Percentiles rank a stretch among this genome's conserved stretches.
Conservation (phyloP, 1,140 invertebrate genomes). For the Drosophila pallidifrons region DNA sequence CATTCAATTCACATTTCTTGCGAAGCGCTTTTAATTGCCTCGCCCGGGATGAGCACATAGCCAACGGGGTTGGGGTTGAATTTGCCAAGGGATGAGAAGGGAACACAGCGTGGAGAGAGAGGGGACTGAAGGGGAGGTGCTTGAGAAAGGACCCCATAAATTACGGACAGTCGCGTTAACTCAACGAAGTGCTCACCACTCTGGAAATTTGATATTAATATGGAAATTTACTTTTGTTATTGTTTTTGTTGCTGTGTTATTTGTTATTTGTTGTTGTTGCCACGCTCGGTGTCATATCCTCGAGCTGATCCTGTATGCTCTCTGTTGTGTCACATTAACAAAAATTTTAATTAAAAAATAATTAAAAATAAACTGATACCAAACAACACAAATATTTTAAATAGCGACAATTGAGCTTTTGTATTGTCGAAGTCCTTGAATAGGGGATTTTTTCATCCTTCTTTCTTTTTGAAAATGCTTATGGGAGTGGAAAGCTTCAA, state of each 20-base stretch:
- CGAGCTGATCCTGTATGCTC: constrained; percentile 10
- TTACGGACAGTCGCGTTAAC: constrained; percentile 63
- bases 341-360: constrained; percentile 71
- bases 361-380: constrained; percentile 56
- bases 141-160: constrained; percentile 51
- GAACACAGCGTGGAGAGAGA: too few relatives aligned
- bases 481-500: background rate
- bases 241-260: constrained; percentile 22
- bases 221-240: constrained; percentile 52
- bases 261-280: constrained; percentile 8
- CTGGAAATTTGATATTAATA: constrained; percentile 63
- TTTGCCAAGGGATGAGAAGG: background rate
- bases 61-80: too few relatives aligned
- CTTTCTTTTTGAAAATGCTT: too few relatives aligned
- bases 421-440: background rate
- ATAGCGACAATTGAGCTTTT: constrained; percentile 14
- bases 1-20: constrained; percentile 80
- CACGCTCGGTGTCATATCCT: constrained; percentile 24
- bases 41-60: constrained; percentile 13
- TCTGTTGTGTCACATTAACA: constrained; percentile 33
- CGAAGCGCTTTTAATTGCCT: constrained; percentile 58
- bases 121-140: background rate
- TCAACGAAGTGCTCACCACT: constrained; percentile 39
- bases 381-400: background rate
- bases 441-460: background rate